These are phyloP conservation scores for Ethmia dodecea DNA, from an alignment of 2,888 invertebrate species.

Conservation along the genomic window DNA sequence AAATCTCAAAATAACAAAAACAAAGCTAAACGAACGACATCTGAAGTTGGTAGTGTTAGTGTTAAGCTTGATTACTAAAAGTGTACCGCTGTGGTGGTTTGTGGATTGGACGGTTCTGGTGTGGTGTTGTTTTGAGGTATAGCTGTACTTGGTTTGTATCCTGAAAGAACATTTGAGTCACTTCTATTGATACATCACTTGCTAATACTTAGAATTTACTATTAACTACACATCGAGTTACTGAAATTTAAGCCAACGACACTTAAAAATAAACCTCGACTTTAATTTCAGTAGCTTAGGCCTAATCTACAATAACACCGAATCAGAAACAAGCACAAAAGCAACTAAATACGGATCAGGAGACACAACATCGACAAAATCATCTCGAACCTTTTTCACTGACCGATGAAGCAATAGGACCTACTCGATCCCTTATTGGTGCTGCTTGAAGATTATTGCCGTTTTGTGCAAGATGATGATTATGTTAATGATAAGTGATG, in stretches of 20 bases:
- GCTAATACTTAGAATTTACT: too few relatives aligned
- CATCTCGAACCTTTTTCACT: conserved; percentile 59
- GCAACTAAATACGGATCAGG: conserved; percentile 37
- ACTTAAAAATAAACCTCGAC: too few relatives aligned
- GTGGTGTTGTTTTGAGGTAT: conserved; percentile 49
- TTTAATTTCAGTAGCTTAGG: neutral
- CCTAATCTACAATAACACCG: conserved; percentile 32
- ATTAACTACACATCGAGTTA: too few relatives aligned
- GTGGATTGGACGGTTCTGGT: conserved; percentile 36
- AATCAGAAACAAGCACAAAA: conserved; percentile 34
- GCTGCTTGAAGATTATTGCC: conserved; percentile 63
- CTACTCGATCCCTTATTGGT: conserved; percentile 61
- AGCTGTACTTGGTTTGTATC: conserved; percentile 53
- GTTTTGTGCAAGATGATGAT: conserved; percentile 56
- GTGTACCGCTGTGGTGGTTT: conserved; percentile 61
- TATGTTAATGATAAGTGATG: conserved; percentile 43
- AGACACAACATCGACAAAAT: conserved; percentile 40
- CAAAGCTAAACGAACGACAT: neutral
- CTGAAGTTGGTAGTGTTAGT: conserved; percentile 6
- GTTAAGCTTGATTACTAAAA: conserved; percentile 32
- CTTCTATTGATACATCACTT: too few relatives aligned
- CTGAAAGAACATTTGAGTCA: conserved; percentile 63
- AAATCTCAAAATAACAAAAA: conserved; percentile 1
- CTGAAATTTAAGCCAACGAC: too few relatives aligned
- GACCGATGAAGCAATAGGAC: conserved; percentile 57